Evolutionary conservation across 1,140 invertebrate species (phyloP).

Genomic region (Drosophila orena): DNA sequence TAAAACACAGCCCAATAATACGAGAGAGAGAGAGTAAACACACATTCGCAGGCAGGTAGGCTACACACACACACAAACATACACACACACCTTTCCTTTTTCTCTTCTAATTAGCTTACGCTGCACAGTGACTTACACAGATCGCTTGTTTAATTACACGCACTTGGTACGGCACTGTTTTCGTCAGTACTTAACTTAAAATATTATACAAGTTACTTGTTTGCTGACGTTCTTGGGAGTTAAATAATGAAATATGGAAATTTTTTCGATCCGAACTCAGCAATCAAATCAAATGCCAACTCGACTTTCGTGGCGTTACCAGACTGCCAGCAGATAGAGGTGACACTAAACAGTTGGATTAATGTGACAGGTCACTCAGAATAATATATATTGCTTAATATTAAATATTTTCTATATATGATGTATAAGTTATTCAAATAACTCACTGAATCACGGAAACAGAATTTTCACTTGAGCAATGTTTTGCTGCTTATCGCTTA

Average conservation of each 20-base stretch:
- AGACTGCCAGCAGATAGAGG: not conserved
- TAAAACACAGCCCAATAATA: conserved; percentile 23
- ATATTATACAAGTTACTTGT: conserved; percentile 63
- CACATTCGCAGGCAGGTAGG: conserved; percentile 14
- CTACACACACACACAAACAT: not conserved
- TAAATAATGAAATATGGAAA: conserved; percentile 57
- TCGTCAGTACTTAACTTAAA: conserved; percentile 40
- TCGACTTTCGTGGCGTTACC: conserved; percentile 52
- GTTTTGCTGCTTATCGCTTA: too few species aligned
- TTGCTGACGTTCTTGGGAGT: conserved; percentile 39
- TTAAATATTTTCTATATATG: not conserved
- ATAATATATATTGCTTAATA: too few species aligned
- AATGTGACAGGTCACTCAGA: too few species aligned
- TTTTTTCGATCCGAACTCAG: conserved; percentile 42
- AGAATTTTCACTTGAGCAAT: too few species aligned
- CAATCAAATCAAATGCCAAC: conserved; percentile 69
- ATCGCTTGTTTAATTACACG: conserved; percentile 57
- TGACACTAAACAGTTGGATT: too few species aligned
- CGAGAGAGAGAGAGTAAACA: not conserved
- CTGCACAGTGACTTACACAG: conserved; percentile 35
- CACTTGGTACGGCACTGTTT: conserved; percentile 19
- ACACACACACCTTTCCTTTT: conserved; percentile 44
- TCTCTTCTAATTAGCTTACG: conserved; percentile 26
- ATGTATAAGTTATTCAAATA: too few species aligned
- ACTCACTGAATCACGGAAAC: too few species aligned